phyloP scores from a whole-genome alignment of 2,113 vertebrate genomes.

The Mesitornis unicolor region DNA sequence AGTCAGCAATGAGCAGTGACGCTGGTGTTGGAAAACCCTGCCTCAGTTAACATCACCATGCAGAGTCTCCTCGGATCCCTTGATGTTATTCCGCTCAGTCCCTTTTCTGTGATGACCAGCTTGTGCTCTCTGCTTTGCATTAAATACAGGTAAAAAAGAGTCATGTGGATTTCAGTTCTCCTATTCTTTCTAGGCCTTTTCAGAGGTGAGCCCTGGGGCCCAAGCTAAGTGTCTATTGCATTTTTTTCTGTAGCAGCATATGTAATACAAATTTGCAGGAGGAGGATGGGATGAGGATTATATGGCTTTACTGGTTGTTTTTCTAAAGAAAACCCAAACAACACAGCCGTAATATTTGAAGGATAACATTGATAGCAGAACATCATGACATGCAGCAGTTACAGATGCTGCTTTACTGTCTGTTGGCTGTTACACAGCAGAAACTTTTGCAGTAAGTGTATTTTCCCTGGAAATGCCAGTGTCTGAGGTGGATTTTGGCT shows the following conservation, averaged over 20 bases:
- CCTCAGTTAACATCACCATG: constrained; percentile 74
- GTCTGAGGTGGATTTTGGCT: not conserved
- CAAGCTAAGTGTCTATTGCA: not conserved
- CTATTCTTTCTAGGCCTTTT: constrained; percentile 36
- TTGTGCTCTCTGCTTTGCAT: constrained; percentile 87
- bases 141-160: constrained; percentile 83
- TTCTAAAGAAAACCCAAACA: not conserved
- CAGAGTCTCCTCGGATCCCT: constrained; percentile 70
- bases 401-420: not conserved
- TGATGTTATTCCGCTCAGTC: constrained; percentile 69
- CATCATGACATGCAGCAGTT: not conserved
- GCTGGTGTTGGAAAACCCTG: constrained; percentile 71
- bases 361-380: not conserved
- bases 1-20: constrained; percentile 78
- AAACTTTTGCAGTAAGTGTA: not conserved
- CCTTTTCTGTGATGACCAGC: constrained; percentile 83
- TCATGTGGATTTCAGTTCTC: constrained; percentile 4
- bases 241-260: constrained; percentile 35
- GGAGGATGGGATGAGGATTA: constrained; percentile 7
- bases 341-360: not conserved
- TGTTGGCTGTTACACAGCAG: not conserved
- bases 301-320: not conserved
- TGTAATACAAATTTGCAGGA: constrained; percentile 9
- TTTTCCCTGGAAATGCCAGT: not conserved
- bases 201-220: constrained; percentile 26